Evolutionary conservation across 2,888 invertebrate genomes (phyloP).

Genomic region (Lobophora halterata): DNA sequence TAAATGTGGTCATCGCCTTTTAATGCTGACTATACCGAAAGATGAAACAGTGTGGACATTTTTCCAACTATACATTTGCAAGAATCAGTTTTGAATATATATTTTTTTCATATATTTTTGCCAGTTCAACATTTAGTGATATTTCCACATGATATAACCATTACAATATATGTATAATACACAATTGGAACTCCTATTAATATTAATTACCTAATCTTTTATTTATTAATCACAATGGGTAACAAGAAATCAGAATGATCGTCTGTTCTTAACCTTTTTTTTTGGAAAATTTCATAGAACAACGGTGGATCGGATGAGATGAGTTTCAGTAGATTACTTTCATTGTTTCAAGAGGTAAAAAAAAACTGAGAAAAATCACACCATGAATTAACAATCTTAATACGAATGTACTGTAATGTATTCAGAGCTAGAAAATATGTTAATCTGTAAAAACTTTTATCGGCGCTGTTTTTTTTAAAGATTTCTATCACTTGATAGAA

Average conservation of each 20-base stretch:
- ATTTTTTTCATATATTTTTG: constrained; percentile 18
- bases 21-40: neutral
- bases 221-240: constrained; percentile 75
- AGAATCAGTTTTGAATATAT: constrained; percentile 13
- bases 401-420: too few species aligned
- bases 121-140: constrained; percentile 27
- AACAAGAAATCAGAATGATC: constrained; percentile 72
- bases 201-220: constrained; percentile 76
- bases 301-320: constrained; percentile 28
- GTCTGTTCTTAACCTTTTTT: constrained; percentile 30
- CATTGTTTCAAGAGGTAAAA: constrained; percentile 7
- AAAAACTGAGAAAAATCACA: too few species aligned
- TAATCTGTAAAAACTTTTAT: too few species aligned
- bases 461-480: too few species aligned
- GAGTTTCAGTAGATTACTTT: constrained; percentile 11
- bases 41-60: too few species aligned
- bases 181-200: constrained; percentile 80
- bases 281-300: constrained; percentile 32
- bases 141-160: constrained; percentile 30
- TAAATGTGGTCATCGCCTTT: neutral
- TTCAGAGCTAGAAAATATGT: too few species aligned
- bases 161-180: constrained; percentile 70
- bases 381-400: too few species aligned
- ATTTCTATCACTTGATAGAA: too few species aligned
- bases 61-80: constrained; percentile 8